Base-by-base conservation (phyloP, 2,888 invertebrate species). In the Erannis defoliaria region DNA sequence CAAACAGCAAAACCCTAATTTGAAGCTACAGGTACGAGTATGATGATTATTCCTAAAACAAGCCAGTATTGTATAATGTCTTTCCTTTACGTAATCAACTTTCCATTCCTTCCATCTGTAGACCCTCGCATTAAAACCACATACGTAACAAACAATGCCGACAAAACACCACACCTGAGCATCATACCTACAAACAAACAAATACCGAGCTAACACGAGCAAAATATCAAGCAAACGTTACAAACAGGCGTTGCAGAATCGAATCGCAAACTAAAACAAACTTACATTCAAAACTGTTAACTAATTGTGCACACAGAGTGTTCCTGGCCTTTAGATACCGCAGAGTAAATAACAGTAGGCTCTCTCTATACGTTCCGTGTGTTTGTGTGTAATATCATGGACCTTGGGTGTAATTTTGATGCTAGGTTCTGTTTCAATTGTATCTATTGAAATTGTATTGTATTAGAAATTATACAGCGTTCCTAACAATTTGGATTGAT, bases 281-380 rank as follows among this genome's bases (percentile, higher is more conserved):
- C 74, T 71, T 84, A 85, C 53, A 51, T 46, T 82, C 72, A 82
- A 83, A 87, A 84, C 81, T 79, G 83, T 85, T 84, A 78, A 85
- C 84, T 86, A 88, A 88, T 85, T 83, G 85, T 81, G 80, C 83
- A 85, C 85, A 88, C 86, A 85, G 77, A 83, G 80, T 75, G 75
- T 77, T 76, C 74, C 77, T 45, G 51, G 51, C 38, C 38, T 60
- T 8, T 33, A 38, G 19, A 38, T 76, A 78, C 71, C 50, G 76
- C 71, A 68, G 76, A 66, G 76, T 77, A 84, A 85, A 85, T 82
- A 82, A 35, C 78, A 77, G 74, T 70, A 81, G 76, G 85, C 85
- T 84, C 83, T 14, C 43, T 53, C 23, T 21, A 10, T 85, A 82
- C 73, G 71, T 64, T 71, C 37, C 16, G 49, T 26, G 8, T 6